phyloP scores from a whole-genome alignment of 2,113 vertebrate species.

The Shinisaurus crocodilurus region DNA sequence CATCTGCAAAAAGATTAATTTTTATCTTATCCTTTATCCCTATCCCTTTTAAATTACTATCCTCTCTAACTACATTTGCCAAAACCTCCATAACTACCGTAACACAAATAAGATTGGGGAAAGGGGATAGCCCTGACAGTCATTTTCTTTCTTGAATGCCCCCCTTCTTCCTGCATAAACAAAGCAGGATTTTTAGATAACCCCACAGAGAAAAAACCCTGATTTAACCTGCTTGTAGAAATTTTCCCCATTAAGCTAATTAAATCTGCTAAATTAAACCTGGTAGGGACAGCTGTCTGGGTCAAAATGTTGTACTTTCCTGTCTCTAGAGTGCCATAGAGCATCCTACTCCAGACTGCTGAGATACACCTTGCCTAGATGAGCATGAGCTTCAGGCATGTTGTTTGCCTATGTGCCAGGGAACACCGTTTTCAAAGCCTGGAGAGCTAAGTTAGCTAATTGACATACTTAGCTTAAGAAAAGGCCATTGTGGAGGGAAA shows the following conservation, averaged over 20 bases:
- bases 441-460: not conserved
- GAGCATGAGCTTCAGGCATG: not conserved
- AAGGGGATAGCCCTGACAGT: no score
- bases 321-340: not conserved
- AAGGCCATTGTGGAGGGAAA: not conserved
- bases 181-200: not conserved
- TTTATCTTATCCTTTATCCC: no score
- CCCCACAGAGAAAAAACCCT: not conserved
- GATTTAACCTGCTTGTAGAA: not conserved
- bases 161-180: not conserved
- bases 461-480: slow-evolving; percentile 1
- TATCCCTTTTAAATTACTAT: no score
- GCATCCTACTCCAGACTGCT: not conserved
- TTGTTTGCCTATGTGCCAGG: not conserved
- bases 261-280: not conserved
- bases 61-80: no score
- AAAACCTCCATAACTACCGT: no score
- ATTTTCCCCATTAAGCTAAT: not conserved
- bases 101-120: no score
- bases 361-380: not conserved
- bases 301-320: not conserved
- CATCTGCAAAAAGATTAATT: no score
- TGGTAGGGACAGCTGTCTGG: not conserved
- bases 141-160: not conserved
- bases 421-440: slow-evolving; percentile 10